Percentiles rank a stretch among this genome's conserved stretches.
These are phyloP conservation scores for Lacerta agilis DNA, from an alignment of 2,797 vertebrate genomes.

Conservation along the genomic window DNA sequence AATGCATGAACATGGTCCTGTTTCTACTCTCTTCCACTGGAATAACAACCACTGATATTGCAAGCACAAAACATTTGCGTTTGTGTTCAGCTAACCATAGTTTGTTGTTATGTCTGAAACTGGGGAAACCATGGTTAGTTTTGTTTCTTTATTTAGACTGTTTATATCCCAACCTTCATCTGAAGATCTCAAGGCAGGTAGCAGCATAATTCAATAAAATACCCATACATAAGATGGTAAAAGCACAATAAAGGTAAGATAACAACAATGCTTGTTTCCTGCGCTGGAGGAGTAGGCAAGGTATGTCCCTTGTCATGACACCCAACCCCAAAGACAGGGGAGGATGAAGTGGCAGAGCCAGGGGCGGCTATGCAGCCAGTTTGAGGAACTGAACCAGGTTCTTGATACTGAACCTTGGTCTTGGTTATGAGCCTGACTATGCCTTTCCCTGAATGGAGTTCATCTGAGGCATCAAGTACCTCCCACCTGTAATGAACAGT, in stretches of 20 bases:
- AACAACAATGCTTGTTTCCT: too few relatives aligned
- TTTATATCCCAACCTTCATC: too few relatives aligned
- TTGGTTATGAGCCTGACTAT: not conserved
- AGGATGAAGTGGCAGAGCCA: not conserved
- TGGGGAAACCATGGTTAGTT: not conserved
- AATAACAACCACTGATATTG: not conserved
- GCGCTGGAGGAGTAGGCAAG: not conserved
- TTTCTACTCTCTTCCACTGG: too few relatives aligned
- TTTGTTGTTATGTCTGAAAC: not conserved
- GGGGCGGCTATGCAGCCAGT: too few relatives aligned
- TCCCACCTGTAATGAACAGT: too few relatives aligned
- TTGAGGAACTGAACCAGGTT: not conserved
- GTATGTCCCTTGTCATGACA: not conserved
- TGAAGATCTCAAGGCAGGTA: not conserved
- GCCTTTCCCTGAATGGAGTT: too few relatives aligned
- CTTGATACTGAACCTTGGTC: not conserved
- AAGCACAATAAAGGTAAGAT: too few relatives aligned
- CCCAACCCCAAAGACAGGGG: not conserved
- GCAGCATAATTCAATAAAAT: not conserved
- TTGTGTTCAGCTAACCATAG: not conserved
- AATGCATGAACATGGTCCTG: not conserved
- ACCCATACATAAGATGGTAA: too few relatives aligned
- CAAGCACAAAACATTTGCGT: not conserved
- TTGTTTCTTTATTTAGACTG: not conserved
- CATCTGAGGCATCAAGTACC: not conserved